Evolutionary conservation across 2,797 vertebrate genomes (phyloP).

Genomic region (Kryptolebias ocellatus): DNA sequence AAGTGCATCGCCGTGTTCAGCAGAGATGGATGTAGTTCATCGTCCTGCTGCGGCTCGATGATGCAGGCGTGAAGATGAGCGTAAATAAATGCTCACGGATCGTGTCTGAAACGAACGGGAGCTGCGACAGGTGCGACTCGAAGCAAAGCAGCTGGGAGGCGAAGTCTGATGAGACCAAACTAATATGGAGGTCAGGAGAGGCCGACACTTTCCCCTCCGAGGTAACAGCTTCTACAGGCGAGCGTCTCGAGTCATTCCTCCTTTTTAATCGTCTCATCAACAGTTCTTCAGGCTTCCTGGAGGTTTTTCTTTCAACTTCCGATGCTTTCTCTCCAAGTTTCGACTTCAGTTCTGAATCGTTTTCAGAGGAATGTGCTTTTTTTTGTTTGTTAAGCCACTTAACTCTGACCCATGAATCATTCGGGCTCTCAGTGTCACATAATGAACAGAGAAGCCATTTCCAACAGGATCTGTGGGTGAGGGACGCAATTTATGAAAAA

Average conservation of each 20-base stretch:
- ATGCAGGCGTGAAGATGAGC: background rate
- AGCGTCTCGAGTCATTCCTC: background rate
- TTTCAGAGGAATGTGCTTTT: no score
- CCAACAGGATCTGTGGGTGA: no score
- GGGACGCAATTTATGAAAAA: no score
- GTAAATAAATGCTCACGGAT: background rate
- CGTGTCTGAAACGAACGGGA: background rate
- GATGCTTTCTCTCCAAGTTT: background rate
- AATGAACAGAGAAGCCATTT: no score
- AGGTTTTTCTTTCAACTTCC: background rate
- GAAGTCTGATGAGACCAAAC: background rate
- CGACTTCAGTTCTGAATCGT: no score
- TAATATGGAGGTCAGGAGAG: background rate
- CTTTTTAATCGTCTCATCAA: background rate
- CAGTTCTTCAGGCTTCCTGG: background rate
- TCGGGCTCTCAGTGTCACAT: no score
- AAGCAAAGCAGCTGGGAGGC: background rate
- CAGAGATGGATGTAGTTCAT: background rate
- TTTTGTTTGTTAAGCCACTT: no score
- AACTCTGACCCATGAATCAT: no score
- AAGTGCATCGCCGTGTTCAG: background rate
- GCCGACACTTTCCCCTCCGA: background rate
- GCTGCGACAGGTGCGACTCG: background rate
- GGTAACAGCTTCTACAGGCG: background rate
- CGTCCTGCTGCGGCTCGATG: background rate